phyloP scores from a whole-genome alignment of 2,113 vertebrate species.

The Chionodraco myersi region DNA sequence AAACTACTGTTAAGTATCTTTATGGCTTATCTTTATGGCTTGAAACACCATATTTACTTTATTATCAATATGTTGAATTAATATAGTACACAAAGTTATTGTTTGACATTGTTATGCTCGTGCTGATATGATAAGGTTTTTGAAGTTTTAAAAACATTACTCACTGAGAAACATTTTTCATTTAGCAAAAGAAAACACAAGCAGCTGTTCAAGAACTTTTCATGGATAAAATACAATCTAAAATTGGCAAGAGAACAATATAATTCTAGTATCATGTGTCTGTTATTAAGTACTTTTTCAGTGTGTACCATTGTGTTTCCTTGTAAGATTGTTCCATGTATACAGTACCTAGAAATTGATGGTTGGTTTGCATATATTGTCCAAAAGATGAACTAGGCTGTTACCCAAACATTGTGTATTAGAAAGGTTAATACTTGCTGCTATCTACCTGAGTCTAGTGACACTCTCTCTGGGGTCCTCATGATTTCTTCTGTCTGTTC shows the following conservation, averaged over 20 bases:
- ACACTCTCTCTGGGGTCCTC: constrained; percentile 87
- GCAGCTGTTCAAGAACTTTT: background rate
- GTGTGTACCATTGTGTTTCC: background rate
- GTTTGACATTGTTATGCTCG: background rate
- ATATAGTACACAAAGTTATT: background rate
- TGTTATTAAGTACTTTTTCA: background rate
- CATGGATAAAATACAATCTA: too few species aligned
- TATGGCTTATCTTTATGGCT: background rate
- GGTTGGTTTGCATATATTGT: background rate
- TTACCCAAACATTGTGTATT: background rate
- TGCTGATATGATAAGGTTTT: background rate
- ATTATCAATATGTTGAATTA: background rate
- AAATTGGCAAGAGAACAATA: too few species aligned
- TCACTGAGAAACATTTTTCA: too few species aligned
- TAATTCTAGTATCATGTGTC: background rate
- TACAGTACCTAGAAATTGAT: background rate
- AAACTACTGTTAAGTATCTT: background rate
- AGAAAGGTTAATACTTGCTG: background rate
- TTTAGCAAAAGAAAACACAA: background rate
- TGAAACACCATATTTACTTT: too few species aligned
- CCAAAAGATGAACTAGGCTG: background rate
- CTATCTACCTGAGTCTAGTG: constrained; percentile 91
- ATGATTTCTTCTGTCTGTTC: constrained; percentile 86
- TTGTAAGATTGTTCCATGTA: background rate
- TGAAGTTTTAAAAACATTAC: too few species aligned